These are phyloP conservation scores for Lymantria dispar DNA, from an alignment of 2,888 invertebrate species.

Conservation along the genomic window DNA sequence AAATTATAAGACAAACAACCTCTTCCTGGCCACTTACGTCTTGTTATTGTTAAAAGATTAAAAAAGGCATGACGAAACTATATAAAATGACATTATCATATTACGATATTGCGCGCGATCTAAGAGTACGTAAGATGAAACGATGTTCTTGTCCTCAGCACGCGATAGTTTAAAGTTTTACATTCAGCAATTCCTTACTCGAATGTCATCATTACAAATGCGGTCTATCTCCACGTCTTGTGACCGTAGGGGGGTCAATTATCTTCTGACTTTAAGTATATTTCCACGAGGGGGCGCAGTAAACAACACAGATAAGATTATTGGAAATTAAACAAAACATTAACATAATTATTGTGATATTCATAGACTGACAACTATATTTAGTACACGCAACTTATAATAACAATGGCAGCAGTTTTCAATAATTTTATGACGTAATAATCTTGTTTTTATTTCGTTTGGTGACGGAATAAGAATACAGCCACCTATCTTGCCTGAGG, in stretches of 20 bases:
- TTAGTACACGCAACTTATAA: slow-evolving; percentile 12
- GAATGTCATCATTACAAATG: slow-evolving; percentile 58
- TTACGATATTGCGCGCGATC: too few species aligned
- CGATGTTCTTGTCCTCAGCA: too few species aligned
- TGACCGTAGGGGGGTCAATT: slow-evolving; percentile 69
- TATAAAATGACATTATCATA: slow-evolving; percentile 16
- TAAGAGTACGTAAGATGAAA: too few species aligned
- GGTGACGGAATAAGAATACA: too few species aligned
- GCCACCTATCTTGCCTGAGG: too few species aligned
- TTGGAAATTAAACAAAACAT: slow-evolving; percentile 44
- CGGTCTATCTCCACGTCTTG: slow-evolving; percentile 5
- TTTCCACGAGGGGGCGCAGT: slow-evolving; percentile 63
- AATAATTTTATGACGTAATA: too few species aligned
- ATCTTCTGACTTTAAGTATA: slow-evolving; percentile 63
- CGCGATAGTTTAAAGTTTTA: slow-evolving; percentile 12
- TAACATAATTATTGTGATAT: slow-evolving; percentile 27
- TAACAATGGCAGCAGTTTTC: not conserved
- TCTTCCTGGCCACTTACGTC: slow-evolving; percentile 6
- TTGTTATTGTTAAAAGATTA: slow-evolving; percentile 3
- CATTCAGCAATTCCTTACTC: slow-evolving; percentile 38
- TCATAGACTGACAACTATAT: slow-evolving; percentile 26
- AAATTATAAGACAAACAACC: slow-evolving; percentile 4
- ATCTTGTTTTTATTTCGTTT: too few species aligned
- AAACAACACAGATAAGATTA: slow-evolving; percentile 55
- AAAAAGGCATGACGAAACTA: slow-evolving; percentile 38